Percentiles rank a stretch among this genome's conserved stretches.
These are phyloP conservation scores for Chitala chitala DNA, from an alignment of 2,113 vertebrate genomes.

Conservation along the genomic window DNA sequence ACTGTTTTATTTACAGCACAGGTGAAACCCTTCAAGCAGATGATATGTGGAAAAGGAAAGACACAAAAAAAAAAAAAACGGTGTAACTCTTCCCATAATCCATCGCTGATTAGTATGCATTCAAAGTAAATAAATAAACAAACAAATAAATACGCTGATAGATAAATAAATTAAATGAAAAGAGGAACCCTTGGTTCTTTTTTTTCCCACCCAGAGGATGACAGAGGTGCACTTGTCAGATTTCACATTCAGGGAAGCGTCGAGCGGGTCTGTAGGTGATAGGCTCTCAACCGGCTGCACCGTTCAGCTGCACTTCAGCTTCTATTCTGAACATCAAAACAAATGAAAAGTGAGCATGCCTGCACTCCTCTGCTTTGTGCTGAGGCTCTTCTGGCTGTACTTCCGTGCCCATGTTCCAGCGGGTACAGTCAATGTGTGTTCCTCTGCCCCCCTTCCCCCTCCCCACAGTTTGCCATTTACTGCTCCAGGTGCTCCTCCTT, in stretches of 20 bases:
- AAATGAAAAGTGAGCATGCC: not conserved
- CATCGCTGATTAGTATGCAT: not conserved
- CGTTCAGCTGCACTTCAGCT: not conserved
- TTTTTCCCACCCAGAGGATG: not conserved
- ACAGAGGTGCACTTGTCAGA: not conserved
- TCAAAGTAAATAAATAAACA: conserved; percentile 4
- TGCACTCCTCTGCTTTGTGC: too few species aligned
- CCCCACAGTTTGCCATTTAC: too few species aligned
- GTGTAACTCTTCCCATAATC: not conserved
- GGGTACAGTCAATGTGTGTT: too few species aligned
- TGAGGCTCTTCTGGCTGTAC: too few species aligned
- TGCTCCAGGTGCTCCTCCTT: too few species aligned
- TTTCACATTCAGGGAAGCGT: not conserved
- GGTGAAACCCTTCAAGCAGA: conserved; percentile 1
- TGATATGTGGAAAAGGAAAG: not conserved
- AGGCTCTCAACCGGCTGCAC: too few species aligned
- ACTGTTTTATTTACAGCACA: not conserved
- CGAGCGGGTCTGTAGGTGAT: too few species aligned
- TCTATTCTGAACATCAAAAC: too few species aligned
- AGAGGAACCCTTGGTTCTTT: too few species aligned
- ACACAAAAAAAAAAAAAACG: conserved; percentile 6
- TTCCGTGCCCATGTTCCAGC: too few species aligned
- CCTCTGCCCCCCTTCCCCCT: too few species aligned
- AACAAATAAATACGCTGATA: not conserved
- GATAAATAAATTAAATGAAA: not conserved